phyloP scores from a whole-genome alignment of 2,888 invertebrate species.

The Drosophila villosipedis region DNA sequence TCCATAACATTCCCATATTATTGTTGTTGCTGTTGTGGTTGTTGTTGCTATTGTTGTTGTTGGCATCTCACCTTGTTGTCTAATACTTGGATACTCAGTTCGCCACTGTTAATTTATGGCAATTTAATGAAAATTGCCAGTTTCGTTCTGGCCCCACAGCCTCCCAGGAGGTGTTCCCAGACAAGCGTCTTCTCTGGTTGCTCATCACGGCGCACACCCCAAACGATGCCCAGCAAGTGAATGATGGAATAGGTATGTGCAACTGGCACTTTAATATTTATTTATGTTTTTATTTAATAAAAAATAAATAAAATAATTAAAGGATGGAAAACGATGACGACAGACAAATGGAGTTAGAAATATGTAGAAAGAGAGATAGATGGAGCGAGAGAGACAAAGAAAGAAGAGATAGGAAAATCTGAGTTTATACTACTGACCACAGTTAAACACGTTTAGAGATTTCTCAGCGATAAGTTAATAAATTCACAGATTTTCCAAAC shows the following conservation, averaged over 20 bases:
- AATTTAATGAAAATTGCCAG: constrained; percentile 70
- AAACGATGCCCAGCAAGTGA: neutral
- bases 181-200: constrained; percentile 43
- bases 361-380: neutral
- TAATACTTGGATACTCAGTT: constrained; percentile 48
- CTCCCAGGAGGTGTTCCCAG: constrained; percentile 47
- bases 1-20: constrained; percentile 38
- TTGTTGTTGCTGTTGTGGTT: constrained; percentile 18
- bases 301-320: neutral
- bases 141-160: constrained; percentile 28
- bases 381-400: no score
- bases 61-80: constrained; percentile 67
- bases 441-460: neutral
- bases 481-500: neutral
- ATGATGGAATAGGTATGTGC: neutral
- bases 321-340: neutral
- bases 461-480: neutral
- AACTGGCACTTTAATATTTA: neutral
- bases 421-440: neutral
- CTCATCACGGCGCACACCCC: constrained; percentile 28
- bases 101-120: constrained; percentile 69
- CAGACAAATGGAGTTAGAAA: neutral
- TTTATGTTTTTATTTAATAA: neutral
- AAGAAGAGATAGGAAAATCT: no score
- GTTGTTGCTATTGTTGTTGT: constrained; percentile 28